These are phyloP conservation scores for Calyptomena viridis DNA, from an alignment of 2,113 vertebrate species.

Conservation along the genomic window DNA sequence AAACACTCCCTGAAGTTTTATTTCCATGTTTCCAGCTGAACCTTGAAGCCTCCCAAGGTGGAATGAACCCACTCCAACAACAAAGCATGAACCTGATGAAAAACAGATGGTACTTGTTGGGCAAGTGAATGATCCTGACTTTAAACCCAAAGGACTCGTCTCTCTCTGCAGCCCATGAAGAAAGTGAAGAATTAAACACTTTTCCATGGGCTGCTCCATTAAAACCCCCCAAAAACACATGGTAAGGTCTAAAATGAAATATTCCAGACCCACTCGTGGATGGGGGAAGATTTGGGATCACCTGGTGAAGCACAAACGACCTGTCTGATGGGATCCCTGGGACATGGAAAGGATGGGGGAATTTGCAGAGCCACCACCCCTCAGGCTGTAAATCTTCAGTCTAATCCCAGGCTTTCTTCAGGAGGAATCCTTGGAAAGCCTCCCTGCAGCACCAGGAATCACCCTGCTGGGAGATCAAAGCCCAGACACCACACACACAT, in stretches of 20 bases:
- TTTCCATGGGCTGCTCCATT: background rate
- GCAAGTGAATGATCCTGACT: background rate
- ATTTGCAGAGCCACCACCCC: background rate
- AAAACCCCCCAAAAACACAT: background rate
- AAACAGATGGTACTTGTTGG: background rate
- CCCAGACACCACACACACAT: accelerated
- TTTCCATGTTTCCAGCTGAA: background rate
- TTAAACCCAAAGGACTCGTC: background rate
- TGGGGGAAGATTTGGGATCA: background rate
- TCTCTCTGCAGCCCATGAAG: too few relatives aligned
- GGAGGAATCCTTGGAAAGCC: background rate
- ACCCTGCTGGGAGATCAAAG: background rate
- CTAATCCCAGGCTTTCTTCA: background rate
- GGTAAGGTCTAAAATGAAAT: background rate
- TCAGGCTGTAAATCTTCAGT: background rate
- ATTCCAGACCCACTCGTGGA: background rate
- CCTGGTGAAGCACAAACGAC: background rate
- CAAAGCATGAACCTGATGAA: background rate
- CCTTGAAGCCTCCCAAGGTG: background rate
- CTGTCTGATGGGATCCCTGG: background rate
- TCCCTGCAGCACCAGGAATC: background rate
- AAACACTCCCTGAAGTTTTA: background rate
- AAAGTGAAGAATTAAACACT: background rate
- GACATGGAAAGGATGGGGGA: accelerated
- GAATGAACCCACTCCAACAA: background rate